These are phyloP conservation scores for Sinonovacula constricta DNA, from an alignment of 1,140 invertebrate genomes.

Conservation along the genomic window DNA sequence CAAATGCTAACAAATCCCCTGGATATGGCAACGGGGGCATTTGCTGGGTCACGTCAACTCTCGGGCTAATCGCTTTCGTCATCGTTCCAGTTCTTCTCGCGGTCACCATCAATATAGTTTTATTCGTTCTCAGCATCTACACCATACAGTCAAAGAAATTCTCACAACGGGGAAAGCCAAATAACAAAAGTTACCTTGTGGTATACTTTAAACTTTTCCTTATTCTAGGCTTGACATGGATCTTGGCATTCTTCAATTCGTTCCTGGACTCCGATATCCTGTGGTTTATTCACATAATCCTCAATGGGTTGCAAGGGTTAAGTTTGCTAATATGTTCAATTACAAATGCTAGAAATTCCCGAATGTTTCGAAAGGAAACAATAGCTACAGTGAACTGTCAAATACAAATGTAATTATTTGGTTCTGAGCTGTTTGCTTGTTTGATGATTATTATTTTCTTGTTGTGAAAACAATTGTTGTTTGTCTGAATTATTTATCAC, in stretches of 20 bases:
- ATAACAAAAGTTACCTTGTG: slow-evolving; percentile 15
- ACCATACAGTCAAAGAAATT: slow-evolving; percentile 1
- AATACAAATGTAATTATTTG: too few relatives aligned
- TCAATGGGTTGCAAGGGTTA: slow-evolving; percentile 41
- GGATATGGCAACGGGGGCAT: slow-evolving; percentile 5
- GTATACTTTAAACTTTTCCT: slow-evolving; percentile 30
- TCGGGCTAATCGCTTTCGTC: slow-evolving; percentile 11
- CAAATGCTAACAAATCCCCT: background rate
- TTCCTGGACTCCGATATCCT: slow-evolving; percentile 2
- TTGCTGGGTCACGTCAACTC: slow-evolving; percentile 26
- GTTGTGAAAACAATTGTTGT: too few relatives aligned
- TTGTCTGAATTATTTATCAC: too few relatives aligned
- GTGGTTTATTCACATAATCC: slow-evolving; percentile 17
- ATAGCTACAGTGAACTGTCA: too few relatives aligned
- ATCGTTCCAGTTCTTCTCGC: slow-evolving; percentile 18
- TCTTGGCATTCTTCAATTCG: slow-evolving; percentile 5
- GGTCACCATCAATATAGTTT: background rate
- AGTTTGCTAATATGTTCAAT: slow-evolving; percentile 36
- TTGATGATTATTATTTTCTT: too few relatives aligned
- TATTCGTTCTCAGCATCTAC: slow-evolving; percentile 6
- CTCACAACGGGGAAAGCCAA: background rate
- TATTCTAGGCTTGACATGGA: slow-evolving; percentile 43
- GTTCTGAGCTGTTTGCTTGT: too few relatives aligned
- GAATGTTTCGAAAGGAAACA: too few relatives aligned
- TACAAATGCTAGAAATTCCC: slow-evolving; percentile 12